phyloP scores from a whole-genome alignment of 2,113 vertebrate species.

The Serinus canaria region DNA sequence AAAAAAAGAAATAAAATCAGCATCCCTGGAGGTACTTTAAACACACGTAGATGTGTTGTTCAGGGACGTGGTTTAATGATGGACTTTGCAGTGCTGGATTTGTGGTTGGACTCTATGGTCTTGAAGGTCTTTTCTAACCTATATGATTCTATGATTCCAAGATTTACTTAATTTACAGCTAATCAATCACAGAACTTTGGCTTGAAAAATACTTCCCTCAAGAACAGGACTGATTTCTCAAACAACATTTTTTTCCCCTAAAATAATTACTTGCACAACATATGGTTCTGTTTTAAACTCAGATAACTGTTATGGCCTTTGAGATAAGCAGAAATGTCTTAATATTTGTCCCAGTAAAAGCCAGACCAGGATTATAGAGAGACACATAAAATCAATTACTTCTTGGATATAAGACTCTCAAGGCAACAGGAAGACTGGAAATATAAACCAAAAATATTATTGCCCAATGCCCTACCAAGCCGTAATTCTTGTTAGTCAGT shows the following conservation, averaged over 20 bases:
- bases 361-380: background rate
- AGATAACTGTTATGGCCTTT: background rate
- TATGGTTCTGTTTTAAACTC: background rate
- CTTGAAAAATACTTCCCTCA: background rate
- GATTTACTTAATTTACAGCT: background rate
- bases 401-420: background rate
- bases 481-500: background rate
- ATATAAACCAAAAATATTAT: background rate
- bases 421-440: background rate
- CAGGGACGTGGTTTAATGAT: background rate
- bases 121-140: background rate
- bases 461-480: background rate
- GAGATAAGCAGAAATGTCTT: background rate
- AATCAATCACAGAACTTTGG: background rate
- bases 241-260: background rate
- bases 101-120: background rate
- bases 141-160: background rate
- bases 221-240: background rate
- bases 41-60: accelerated
- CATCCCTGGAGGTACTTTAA: background rate
- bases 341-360: background rate
- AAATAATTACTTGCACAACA: background rate
- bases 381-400: background rate
- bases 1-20: background rate
- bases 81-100: background rate